These are phyloP conservation scores for Amaurobius ferox DNA, from an alignment of 2,888 invertebrate species.

Conservation along the genomic window DNA sequence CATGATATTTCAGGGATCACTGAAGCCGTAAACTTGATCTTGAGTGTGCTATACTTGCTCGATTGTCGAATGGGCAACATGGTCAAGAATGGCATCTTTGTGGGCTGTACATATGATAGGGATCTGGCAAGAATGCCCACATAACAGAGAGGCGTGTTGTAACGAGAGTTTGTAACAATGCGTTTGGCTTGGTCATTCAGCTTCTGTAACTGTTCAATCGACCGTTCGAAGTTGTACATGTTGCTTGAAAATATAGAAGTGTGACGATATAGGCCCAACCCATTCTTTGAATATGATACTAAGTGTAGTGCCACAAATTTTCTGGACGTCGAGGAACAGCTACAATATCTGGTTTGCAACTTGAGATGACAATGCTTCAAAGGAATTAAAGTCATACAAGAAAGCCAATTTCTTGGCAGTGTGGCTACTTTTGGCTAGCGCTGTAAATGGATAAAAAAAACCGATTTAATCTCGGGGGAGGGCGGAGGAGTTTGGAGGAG, in stretches of 20 bases:
- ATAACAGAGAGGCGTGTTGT: constrained; percentile 1
- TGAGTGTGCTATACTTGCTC: background rate
- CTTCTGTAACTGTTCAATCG: background rate
- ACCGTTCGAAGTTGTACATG: constrained; percentile 11
- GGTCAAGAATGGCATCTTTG: no score
- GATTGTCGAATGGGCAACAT: background rate
- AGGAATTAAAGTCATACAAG: background rate
- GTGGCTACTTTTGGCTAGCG: no score
- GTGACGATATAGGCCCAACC: no score
- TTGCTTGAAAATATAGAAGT: no score
- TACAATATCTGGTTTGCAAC: background rate
- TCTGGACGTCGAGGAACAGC: background rate
- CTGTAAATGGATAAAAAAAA: no score
- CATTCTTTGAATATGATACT: no score
- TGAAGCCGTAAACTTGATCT: background rate
- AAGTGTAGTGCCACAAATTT: no score
- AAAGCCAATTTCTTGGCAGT: no score
- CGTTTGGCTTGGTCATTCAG: background rate
- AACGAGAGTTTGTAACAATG: background rate
- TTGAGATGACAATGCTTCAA: background rate
- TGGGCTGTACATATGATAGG: background rate
- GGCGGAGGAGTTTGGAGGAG: no score
- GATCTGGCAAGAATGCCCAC: background rate
- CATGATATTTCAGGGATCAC: background rate
- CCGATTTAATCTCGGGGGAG: no score